A percentile compares a stretch with the other conserved stretches of the same genome.
phyloP scores from a whole-genome alignment of 2,888 invertebrate genomes.

The Dolichopus griseipennis region DNA sequence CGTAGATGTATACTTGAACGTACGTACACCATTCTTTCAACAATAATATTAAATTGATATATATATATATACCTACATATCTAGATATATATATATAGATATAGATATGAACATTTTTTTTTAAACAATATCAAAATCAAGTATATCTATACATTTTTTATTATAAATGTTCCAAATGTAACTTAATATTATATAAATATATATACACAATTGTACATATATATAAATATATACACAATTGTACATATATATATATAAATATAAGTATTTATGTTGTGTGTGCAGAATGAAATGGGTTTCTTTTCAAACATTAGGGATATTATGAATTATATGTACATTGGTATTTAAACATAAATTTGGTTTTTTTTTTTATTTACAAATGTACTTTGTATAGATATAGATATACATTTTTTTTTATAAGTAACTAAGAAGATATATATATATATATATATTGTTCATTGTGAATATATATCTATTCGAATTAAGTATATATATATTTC shows the following conservation, averaged over 20 bases:
- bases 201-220: too few relatives aligned
- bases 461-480: background rate
- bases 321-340: background rate
- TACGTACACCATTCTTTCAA: background rate
- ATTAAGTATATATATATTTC: background rate
- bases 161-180: too few relatives aligned
- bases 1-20: background rate
- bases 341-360: background rate
- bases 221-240: too few relatives aligned
- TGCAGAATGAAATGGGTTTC: background rate
- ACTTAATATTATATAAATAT: too few relatives aligned
- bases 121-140: too few relatives aligned
- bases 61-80: background rate
- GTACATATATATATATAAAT: background rate
- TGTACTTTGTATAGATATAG: too few relatives aligned
- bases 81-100: background rate
- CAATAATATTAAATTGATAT: background rate
- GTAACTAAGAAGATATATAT: background rate
- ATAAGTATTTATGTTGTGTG: too few relatives aligned
- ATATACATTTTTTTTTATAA: too few relatives aligned
- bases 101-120: background rate
- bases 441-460: background rate
- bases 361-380: too few relatives aligned
- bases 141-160: too few relatives aligned
- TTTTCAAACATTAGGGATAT: background rate